Base-by-base conservation (phyloP, 30 jellyfish, hydroid and myxozoan species). In the Aurelia coerulea region DNA sequence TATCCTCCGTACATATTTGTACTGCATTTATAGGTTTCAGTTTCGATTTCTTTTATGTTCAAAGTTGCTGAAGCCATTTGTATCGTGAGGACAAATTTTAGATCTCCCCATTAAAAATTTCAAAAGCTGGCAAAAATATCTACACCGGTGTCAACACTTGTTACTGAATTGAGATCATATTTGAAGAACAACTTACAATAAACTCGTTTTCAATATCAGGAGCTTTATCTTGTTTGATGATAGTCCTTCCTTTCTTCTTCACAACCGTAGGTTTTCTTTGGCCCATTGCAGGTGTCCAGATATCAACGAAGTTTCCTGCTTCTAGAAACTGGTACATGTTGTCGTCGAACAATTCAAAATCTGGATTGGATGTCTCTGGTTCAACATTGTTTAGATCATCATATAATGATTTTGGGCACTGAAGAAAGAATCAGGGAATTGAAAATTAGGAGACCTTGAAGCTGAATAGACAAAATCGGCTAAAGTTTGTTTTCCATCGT, bases 181-280 rank as follows among this genome's bases (percentile, higher is more conserved):
- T 46, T 6, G 14, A 46, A 8, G 56, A 9, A 46, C 8, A 46
- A 32, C 84, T 29, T 39, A 68, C 84, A 16, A 81, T 81, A 18
- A 81, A 81, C 68, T 71, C 84, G 39, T 81, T 81, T 5, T 71
- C 91, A 23, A 69, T 68, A 69, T 71, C 84, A 52, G 80, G 91
- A n/a, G 84, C 68, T 18, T 19, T 66, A n/a, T 52, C 51, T 59
- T 29, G 84, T 34, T 71, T 71, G 16, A 60, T 35, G 3, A 32
- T 4, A 0, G 71, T 2, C 32, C 68, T 81, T 56, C 84, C 84
- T 68, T 63, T 68, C 15, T 62, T 68, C 63, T 69, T 81, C 11
- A 71, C 84, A 35, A 69, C 78, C 12, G 37, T 81, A 0, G 84
- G 67, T 37, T 39, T 81, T 53, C 77, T 42, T 39, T 37, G 69